A percentile compares a stretch with the other conserved stretches of the same genome.
phyloP scores from a whole-genome alignment of 2,888 invertebrate genomes.

The Globia sparganii region DNA sequence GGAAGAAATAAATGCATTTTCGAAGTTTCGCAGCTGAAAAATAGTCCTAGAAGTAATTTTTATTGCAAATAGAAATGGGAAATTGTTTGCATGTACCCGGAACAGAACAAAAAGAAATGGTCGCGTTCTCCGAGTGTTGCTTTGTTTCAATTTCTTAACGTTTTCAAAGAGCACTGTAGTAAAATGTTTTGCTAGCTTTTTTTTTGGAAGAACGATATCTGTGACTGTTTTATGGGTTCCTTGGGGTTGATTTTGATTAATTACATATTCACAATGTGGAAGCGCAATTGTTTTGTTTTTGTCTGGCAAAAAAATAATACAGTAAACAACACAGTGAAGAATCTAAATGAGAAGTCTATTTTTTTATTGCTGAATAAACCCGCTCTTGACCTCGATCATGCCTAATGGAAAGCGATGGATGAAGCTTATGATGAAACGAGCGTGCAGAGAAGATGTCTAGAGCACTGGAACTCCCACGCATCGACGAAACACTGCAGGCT shows the following conservation, averaged over 20 bases:
- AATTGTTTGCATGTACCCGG: slow-evolving; percentile 40
- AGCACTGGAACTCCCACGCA: no score
- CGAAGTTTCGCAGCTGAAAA: slow-evolving; percentile 30
- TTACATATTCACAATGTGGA: not conserved
- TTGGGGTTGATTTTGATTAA: slow-evolving; percentile 12
- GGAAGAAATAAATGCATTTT: slow-evolving; percentile 39
- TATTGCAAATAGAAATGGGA: slow-evolving; percentile 49
- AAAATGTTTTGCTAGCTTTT: slow-evolving; percentile 49
- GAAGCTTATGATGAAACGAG: no score
- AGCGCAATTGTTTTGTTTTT: not conserved
- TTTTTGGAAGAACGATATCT: slow-evolving; percentile 24
- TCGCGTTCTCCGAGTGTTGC: slow-evolving; percentile 37
- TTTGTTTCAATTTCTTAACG: slow-evolving; percentile 55
- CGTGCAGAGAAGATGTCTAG: no score
- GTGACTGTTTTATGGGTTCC: slow-evolving; percentile 3
- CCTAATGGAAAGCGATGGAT: no score
- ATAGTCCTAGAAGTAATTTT: slow-evolving; percentile 47
- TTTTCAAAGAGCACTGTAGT: slow-evolving; percentile 48
- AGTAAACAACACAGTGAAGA: not conserved
- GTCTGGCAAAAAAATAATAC: not conserved
- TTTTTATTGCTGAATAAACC: no score
- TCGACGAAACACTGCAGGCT: no score
- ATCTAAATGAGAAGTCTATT: not conserved
- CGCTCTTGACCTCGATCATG: no score
- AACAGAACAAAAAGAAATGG: slow-evolving; percentile 29